Percentiles rank a stretch among this genome's conserved stretches.
Evolutionary conservation across 2,797 vertebrate genomes (phyloP).

Genomic region (Podarcis lilfordi): DNA sequence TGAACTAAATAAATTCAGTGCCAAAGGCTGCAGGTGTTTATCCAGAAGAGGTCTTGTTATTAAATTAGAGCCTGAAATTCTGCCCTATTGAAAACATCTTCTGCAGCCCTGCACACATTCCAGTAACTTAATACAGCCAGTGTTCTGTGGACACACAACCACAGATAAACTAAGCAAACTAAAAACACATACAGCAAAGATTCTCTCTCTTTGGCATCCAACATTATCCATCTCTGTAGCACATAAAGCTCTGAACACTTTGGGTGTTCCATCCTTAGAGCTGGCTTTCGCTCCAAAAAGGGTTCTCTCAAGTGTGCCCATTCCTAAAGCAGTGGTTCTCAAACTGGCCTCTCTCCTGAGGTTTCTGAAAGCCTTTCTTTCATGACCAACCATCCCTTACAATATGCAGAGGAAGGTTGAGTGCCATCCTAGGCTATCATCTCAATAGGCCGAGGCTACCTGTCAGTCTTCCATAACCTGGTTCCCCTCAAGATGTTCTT

Average conservation of each 20-base stretch:
- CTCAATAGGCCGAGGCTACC: too few species aligned
- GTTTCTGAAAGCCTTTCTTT: neutral
- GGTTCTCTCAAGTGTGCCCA: neutral
- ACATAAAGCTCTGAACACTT: neutral
- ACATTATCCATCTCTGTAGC: neutral
- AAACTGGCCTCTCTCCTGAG: neutral
- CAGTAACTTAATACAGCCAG: constrained; percentile 1
- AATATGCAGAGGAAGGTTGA: neutral
- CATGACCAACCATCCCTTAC: neutral
- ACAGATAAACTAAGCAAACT: neutral
- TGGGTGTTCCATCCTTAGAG: too few species aligned
- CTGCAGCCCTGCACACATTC: neutral
- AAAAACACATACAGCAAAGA: neutral
- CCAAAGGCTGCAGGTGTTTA: neutral
- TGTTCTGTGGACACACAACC: neutral
- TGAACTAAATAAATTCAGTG: neutral
- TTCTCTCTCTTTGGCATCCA: neutral
- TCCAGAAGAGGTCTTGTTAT: fast-evolving
- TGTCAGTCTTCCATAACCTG: too few species aligned
- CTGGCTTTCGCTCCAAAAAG: neutral
- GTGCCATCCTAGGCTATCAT: neutral
- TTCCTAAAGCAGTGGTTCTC: too few species aligned
- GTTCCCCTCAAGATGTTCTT: too few species aligned
- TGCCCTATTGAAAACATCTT: neutral
- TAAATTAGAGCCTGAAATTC: neutral